phyloP scores from a whole-genome alignment of 2,888 invertebrate genomes.

The Alloplasta piceator region DNA sequence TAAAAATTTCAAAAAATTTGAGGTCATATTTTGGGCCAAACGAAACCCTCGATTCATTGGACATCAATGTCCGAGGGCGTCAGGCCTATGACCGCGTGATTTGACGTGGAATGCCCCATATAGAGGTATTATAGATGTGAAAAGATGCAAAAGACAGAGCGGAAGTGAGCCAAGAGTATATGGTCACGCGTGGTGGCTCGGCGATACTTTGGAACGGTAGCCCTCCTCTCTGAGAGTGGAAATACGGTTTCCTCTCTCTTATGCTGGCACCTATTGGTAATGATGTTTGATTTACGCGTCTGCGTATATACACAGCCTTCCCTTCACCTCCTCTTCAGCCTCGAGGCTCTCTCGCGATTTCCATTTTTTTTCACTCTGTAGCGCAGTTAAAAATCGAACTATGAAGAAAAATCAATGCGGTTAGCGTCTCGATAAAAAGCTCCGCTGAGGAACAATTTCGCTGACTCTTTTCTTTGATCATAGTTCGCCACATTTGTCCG shows the following conservation, averaged over 20 bases:
- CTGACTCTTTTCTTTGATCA: constrained; percentile 45
- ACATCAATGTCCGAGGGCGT: too few species aligned
- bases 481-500: constrained; percentile 46
- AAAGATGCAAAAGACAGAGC: constrained; percentile 62
- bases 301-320: constrained; percentile 26
- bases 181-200: constrained; percentile 80
- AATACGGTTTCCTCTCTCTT: constrained; percentile 68
- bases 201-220: constrained; percentile 75
- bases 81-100: too few species aligned
- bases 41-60: too few species aligned
- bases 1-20: too few species aligned
- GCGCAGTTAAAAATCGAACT: too few species aligned
- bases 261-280: constrained; percentile 66
- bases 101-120: too few species aligned
- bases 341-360: background rate
- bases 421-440: constrained; percentile 5
- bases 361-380: background rate
- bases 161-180: constrained; percentile 78
- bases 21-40: too few species aligned
- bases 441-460: constrained; percentile 5
- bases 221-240: constrained; percentile 60
- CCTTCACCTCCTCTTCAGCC: background rate
- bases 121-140: constrained; percentile 13
- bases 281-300: constrained; percentile 76
- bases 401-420: too few species aligned